A percentile compares a stretch with the other conserved stretches of the same genome.
phyloP scores from a whole-genome alignment of 2,888 invertebrate genomes.

The Asteroscopus sphinx region DNA sequence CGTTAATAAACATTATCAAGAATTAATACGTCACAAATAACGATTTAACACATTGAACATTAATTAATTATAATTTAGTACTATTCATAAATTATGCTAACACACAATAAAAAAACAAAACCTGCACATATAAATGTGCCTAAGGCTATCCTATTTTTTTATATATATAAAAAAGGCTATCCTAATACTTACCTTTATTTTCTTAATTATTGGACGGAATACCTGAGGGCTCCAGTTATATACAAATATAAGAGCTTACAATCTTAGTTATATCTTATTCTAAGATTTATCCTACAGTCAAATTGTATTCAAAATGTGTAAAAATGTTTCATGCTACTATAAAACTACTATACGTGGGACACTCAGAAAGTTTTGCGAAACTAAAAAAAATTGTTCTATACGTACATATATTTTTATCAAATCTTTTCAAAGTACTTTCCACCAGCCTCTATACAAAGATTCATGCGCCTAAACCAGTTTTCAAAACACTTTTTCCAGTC shows the following conservation, averaged over 20 bases:
- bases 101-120: slow-evolving; percentile 2
- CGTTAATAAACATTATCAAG: neutral
- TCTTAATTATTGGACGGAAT: slow-evolving; percentile 80
- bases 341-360: slow-evolving; percentile 1
- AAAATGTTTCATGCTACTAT: slow-evolving; percentile 9
- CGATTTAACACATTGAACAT: neutral
- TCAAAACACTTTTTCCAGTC: no score
- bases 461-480: no score
- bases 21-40: slow-evolving; percentile 6
- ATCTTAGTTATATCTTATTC: slow-evolving; percentile 7
- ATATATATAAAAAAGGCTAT: no score
- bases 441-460: no score
- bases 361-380: no score
- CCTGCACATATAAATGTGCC: slow-evolving; percentile 10
- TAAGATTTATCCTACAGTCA: slow-evolving; percentile 4
- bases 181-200: slow-evolving; percentile 14
- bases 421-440: no score
- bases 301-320: slow-evolving; percentile 20
- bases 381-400: no score
- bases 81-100: neutral
- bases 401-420: no score
- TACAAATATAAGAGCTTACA: slow-evolving; percentile 55
- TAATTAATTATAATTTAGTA: slow-evolving; percentile 13
- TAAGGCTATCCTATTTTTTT: slow-evolving; percentile 12
- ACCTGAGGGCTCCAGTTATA: slow-evolving; percentile 75